Evolutionary conservation across 1,140 invertebrate genomes (phyloP), one percentile per base, ranked within the genome.

Genomic region (Drosophila lini): DNA sequence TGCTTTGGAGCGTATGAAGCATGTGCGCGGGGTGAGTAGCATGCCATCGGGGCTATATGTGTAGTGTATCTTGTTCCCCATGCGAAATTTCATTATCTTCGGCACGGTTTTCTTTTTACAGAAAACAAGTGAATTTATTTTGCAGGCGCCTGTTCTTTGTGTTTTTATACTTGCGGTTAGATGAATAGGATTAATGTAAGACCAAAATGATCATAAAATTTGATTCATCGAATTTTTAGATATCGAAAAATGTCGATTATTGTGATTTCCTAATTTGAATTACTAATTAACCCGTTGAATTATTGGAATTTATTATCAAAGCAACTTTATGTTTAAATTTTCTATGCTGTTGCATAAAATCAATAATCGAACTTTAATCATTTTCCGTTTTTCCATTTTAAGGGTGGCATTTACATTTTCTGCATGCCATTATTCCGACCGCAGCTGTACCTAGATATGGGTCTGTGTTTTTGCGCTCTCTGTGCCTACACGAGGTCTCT

Each of bases 1-100:
- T 57, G 89, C 91, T 19, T 71, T 92, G 34, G 92, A 92, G 25
- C 84, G 90, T 50, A 92, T 92, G 90, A 82, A 73, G 42, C 75
- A 73, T 61, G 69, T 91, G 42, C 82, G 84, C 60, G 85, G 81
- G 83, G 91, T 92, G 63, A 92, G 93, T 89, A 50, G 19, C 40
- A 41, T 48, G 28, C 32, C 48, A 58, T 44, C 34, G 13, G 28
- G 5, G 68, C 42, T 36, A 41, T 62, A 38, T 64, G 31, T 70
- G 40, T 70, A 59, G 15, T 11, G 69, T 56, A 74, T 56, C 36
- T 55, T 31, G 56, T 55, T 68, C 19, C 40, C 64, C 57, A 71
- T 36, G 76, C 61, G 44, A 50, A 28, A 68, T 75, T 79, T 79
- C 74, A 73, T 88, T 81, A 82, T 52, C 62, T 65, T 75, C 8